Conservation (phyloP, 2,888 invertebrate genomes). For the Anticlea derivata region DNA sequence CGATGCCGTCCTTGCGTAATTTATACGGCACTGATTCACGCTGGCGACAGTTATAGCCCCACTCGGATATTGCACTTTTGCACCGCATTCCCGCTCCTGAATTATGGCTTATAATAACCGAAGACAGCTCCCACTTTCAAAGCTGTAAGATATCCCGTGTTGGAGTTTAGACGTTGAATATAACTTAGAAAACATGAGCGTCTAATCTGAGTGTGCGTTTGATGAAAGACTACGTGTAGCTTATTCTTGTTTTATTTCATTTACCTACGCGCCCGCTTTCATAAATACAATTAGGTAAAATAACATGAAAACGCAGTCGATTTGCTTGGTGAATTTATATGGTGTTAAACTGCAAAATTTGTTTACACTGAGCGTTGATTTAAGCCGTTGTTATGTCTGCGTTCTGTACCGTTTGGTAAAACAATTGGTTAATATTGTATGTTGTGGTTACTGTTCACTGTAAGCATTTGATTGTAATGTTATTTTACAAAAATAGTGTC, state of each 20-base stretch:
- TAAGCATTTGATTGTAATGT: not conserved
- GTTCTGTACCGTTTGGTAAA: slow-evolving; percentile 26
- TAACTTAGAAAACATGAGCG: not conserved
- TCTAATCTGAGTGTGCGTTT: not conserved
- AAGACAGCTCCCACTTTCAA: slow-evolving; percentile 47
- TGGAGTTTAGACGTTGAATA: slow-evolving; percentile 6
- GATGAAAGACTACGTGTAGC: not conserved
- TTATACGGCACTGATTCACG: slow-evolving; percentile 79
- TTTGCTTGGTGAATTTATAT: slow-evolving; percentile 70
- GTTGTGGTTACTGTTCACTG: slow-evolving; percentile 3
- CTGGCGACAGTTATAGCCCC: slow-evolving; percentile 76
- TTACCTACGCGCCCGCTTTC: not conserved
- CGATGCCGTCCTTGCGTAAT: slow-evolving; percentile 62
- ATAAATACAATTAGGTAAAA: slow-evolving; percentile 13
- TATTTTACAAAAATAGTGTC: too few species aligned
- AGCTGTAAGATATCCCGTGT: slow-evolving; percentile 16
- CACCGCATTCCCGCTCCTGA: slow-evolving; percentile 67
- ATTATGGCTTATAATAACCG: slow-evolving; percentile 70
- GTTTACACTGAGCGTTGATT: slow-evolving; percentile 44
- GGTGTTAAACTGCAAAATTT: slow-evolving; percentile 47
- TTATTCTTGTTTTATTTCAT: too few species aligned
- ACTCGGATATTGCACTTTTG: slow-evolving; percentile 78
- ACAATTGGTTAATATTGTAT: slow-evolving; percentile 34
- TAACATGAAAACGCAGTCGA: slow-evolving; percentile 47
- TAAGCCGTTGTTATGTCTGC: slow-evolving; percentile 34